Conservation (phyloP, 2,888 invertebrate genomes). For the Sisyra terminalis region DNA sequence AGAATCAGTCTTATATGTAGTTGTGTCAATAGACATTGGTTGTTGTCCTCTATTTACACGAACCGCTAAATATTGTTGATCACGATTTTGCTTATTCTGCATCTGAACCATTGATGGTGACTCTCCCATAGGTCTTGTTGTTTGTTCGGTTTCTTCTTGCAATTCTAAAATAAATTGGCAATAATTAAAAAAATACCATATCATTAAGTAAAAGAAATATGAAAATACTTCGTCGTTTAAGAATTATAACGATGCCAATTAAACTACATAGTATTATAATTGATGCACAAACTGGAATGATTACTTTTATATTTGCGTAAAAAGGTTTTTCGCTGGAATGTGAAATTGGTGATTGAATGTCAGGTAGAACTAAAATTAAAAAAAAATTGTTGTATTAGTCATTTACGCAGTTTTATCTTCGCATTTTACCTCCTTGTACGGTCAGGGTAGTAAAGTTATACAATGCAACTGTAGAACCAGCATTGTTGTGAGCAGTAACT, state of each 20-base stretch:
- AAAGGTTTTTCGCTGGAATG: constrained; percentile 47
- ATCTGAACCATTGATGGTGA: constrained; percentile 63
- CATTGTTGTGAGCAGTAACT: constrained; percentile 73
- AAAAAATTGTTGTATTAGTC: neutral
- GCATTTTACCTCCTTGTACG: constrained; percentile 49
- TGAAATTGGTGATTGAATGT: constrained; percentile 47
- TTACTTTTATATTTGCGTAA: constrained; percentile 45
- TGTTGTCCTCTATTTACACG: constrained; percentile 27
- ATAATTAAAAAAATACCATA: neutral
- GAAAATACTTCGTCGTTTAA: constrained; percentile 49
- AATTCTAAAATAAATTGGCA: constrained; percentile 22
- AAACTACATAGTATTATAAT: constrained; percentile 47
- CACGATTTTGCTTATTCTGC: constrained; percentile 65
- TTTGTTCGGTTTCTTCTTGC: constrained; percentile 27
- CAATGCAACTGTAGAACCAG: constrained; percentile 64
- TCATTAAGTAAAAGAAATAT: neutral
- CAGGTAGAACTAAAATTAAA: constrained; percentile 35
- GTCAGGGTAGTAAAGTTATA: constrained; percentile 76
- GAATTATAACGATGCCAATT: constrained; percentile 50
- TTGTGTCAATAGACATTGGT: constrained; percentile 32
- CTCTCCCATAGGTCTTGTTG: constrained; percentile 43
- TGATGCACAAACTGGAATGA: constrained; percentile 45
- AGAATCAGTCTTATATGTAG: constrained; percentile 30
- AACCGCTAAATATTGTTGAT: constrained; percentile 60
- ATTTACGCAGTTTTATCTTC: constrained; percentile 10